Percentiles rank a stretch among this genome's conserved stretches.
phyloP scores from a whole-genome alignment of 1,140 invertebrate genomes.

The Physella acuta region DNA sequence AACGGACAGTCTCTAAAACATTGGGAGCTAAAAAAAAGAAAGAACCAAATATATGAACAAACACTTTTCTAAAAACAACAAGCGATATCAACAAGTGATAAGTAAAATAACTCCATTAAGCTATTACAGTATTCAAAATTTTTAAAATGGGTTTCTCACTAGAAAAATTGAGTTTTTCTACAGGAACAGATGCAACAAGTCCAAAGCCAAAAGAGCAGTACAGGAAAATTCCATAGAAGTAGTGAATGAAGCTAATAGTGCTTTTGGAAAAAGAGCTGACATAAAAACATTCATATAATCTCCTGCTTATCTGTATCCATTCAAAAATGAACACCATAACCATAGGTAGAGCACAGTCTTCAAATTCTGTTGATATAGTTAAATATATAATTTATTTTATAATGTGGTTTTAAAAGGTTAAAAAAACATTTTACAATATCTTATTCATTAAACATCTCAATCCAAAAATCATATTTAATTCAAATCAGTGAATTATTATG shows the following conservation, averaged over 20 bases:
- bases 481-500: background rate
- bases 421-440: no score
- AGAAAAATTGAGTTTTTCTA: background rate
- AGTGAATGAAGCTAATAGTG: constrained; percentile 20
- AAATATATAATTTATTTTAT: no score
- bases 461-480: background rate
- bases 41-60: background rate
- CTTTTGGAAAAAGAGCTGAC: constrained; percentile 13
- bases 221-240: constrained; percentile 11
- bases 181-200: background rate
- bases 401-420: no score
- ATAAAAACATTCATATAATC: constrained; percentile 16
- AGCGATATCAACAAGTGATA: no score
- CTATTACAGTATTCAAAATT: no score
- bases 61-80: background rate
- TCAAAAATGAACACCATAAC: constrained; percentile 16
- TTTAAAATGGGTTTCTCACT: background rate
- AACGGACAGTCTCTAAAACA: background rate
- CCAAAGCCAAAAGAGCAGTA: constrained; percentile 15
- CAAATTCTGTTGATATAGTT: constrained; percentile 1
- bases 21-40: background rate
- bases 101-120: no score
- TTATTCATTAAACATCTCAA: background rate
- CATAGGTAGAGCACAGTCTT: background rate
- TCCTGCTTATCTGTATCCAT: constrained; percentile 12